A percentile compares a stretch with the other conserved stretches of the same genome.
Evolutionary conservation across 2,888 invertebrate genomes (phyloP).

Genomic region (Apotomis betuletana): DNA sequence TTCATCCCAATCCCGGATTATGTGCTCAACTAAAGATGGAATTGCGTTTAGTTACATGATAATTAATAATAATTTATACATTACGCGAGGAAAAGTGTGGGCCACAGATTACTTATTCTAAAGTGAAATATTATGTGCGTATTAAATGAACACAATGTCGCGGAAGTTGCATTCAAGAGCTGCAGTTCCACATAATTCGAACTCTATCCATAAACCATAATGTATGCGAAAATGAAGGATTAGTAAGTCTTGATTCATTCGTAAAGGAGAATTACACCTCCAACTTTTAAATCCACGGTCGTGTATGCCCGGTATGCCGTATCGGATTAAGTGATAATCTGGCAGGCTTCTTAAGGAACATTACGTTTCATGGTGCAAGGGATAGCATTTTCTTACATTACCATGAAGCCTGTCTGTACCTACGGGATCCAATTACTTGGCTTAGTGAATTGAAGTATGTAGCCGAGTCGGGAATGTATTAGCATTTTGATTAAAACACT

Average conservation of each 20-base stretch:
- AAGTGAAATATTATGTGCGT: too few relatives aligned
- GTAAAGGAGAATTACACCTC: not conserved
- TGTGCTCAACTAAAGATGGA: not conserved
- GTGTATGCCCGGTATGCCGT: constrained; percentile 49
- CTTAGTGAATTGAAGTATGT: constrained; percentile 49
- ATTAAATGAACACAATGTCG: too few relatives aligned
- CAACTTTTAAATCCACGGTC: constrained; percentile 52
- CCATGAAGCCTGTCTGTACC: constrained; percentile 60
- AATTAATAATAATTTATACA: not conserved
- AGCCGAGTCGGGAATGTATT: constrained; percentile 43
- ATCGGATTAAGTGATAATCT: constrained; percentile 65
- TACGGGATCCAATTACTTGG: constrained; percentile 55
- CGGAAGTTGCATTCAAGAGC: too few relatives aligned
- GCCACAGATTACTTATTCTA: too few relatives aligned
- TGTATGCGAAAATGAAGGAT: not conserved
- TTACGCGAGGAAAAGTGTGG: too few relatives aligned
- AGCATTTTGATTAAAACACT: constrained; percentile 45
- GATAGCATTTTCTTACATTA: constrained; percentile 61
- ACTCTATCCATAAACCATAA: too few relatives aligned
- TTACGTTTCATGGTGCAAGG: constrained; percentile 61
- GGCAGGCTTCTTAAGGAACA: constrained; percentile 68
- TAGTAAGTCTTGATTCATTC: not conserved
- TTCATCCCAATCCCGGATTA: constrained; percentile 29
- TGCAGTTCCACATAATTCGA: too few relatives aligned
- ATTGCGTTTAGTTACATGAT: not conserved